These are phyloP conservation scores for Ennomos erosarius DNA, from an alignment of 2,888 invertebrate species.

Conservation along the genomic window DNA sequence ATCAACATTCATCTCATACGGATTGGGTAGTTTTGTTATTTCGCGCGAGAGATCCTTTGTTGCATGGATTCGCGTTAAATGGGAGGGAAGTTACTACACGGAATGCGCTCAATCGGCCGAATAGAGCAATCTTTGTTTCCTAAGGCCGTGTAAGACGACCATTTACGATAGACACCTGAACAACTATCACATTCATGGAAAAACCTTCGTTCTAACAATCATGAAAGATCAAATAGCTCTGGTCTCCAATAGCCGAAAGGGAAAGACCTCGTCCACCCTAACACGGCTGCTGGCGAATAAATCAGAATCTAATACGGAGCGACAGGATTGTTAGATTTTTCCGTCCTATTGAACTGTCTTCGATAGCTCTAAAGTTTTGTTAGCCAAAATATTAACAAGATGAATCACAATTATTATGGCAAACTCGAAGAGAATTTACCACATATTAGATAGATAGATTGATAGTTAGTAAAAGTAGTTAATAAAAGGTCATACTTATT, in stretches of 20 bases:
- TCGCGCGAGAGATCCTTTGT: slow-evolving; percentile 81
- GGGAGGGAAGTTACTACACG: slow-evolving; percentile 82
- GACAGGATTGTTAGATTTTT: slow-evolving; percentile 77
- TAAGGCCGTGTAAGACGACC: slow-evolving; percentile 74
- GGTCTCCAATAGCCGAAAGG: slow-evolving; percentile 60
- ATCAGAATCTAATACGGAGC: slow-evolving; percentile 80
- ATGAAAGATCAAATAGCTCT: slow-evolving; percentile 55
- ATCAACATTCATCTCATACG: slow-evolving; percentile 59
- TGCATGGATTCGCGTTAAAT: slow-evolving; percentile 83
- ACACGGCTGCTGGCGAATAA: slow-evolving; percentile 69
- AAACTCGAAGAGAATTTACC: too few species aligned
- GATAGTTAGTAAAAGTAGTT: too few species aligned
- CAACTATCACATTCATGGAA: slow-evolving; percentile 41
- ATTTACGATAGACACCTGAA: slow-evolving; percentile 58
- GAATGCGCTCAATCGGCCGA: slow-evolving; percentile 80
- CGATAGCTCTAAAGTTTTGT: slow-evolving; percentile 6
- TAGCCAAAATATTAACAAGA: slow-evolving; percentile 1
- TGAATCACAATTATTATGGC: too few species aligned
- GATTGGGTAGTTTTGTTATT: slow-evolving; percentile 82
- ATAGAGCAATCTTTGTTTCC: slow-evolving; percentile 81
- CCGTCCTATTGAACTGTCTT: slow-evolving; percentile 70
- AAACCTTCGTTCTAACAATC: slow-evolving; percentile 27
- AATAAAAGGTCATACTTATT: too few species aligned
- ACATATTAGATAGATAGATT: too few species aligned
- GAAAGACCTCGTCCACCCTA: slow-evolving; percentile 73